Evolutionary conservation across 2,113 vertebrate species (phyloP).

Genomic region (Alaudala cheleensis): DNA sequence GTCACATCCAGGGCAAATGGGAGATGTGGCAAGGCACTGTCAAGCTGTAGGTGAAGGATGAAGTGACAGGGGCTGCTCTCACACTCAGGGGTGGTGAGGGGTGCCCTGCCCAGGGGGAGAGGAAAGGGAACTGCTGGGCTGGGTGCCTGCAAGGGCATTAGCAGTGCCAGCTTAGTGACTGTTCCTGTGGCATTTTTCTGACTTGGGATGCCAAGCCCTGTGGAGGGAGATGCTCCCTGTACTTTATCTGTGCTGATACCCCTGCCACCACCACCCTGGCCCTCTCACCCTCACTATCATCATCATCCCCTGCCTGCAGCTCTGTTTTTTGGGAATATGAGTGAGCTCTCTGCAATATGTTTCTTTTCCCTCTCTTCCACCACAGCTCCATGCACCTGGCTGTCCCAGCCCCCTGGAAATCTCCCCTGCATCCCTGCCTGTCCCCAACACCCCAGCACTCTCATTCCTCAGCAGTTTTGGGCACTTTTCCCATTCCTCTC

Average conservation of each 20-base stretch:
- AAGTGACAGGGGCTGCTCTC: background rate
- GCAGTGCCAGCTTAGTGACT: background rate
- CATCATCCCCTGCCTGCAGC: background rate
- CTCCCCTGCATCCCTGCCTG: background rate
- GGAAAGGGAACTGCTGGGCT: background rate
- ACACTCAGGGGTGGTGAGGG: background rate
- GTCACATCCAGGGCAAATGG: background rate
- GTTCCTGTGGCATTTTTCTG: background rate
- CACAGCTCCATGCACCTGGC: background rate
- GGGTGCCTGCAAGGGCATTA: background rate
- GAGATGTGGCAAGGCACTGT: background rate
- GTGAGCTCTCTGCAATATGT: fast-evolving
- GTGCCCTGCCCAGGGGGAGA: background rate
- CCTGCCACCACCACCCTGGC: background rate
- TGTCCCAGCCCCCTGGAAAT: background rate
- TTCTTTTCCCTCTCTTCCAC: background rate
- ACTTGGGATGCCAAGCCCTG: background rate
- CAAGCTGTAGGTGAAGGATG: background rate
- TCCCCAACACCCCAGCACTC: background rate
- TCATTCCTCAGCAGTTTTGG: fast-evolving
- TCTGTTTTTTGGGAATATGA: background rate
- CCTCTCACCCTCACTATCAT: background rate
- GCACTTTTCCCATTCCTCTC: background rate
- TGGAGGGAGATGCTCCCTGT: background rate
- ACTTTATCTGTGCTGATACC: background rate